phyloP scores from a whole-genome alignment of 2,797 vertebrate species.

The Sebastes wilsoni region DNA sequence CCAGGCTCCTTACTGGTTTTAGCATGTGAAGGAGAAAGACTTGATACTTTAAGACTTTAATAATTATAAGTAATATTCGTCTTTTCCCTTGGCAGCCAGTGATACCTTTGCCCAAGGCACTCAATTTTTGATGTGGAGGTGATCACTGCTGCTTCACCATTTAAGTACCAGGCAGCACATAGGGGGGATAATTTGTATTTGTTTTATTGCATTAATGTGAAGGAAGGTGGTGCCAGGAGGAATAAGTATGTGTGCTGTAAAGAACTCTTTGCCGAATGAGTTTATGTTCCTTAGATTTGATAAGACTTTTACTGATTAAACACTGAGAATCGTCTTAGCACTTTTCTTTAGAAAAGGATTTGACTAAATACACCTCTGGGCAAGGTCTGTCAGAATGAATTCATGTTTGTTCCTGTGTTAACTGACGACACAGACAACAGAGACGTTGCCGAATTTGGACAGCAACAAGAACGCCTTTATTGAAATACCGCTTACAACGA shows the following conservation, averaged over 20 bases:
- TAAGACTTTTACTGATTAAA: neutral
- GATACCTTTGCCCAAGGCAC: neutral
- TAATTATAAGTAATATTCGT: neutral
- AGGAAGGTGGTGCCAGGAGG: neutral
- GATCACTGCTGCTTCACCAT: neutral
- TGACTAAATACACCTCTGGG: constrained; percentile 1
- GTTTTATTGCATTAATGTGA: neutral
- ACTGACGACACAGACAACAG: constrained; percentile 2
- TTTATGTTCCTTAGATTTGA: neutral
- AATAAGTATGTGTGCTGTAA: neutral
- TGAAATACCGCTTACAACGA: neutral
- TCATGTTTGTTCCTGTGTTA: neutral
- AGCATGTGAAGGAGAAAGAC: neutral
- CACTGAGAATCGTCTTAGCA: neutral
- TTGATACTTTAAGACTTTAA: neutral
- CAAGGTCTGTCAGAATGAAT: neutral
- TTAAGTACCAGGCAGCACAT: neutral
- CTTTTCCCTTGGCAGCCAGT: neutral
- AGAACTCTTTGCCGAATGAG: neutral
- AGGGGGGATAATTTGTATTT: neutral
- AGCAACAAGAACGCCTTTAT: constrained; percentile 9
- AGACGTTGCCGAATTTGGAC: neutral
- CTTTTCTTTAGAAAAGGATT: neutral
- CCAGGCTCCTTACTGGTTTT: neutral
- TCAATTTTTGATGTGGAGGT: neutral